Evolutionary conservation across 2,888 invertebrate genomes (phyloP).

Genomic region (Volucella bombylans): DNA sequence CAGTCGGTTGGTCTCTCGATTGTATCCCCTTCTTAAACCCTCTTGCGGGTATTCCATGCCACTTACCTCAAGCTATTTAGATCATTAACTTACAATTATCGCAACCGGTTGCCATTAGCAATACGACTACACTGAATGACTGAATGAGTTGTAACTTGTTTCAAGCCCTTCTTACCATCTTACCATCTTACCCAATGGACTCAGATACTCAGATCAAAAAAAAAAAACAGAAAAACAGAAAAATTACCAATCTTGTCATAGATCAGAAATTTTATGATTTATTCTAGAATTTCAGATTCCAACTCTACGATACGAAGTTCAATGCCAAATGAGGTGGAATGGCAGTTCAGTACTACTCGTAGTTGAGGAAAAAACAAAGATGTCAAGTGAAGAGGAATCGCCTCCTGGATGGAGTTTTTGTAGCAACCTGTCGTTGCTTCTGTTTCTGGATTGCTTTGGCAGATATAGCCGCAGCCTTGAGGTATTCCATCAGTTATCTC

Average conservation of each 20-base stretch:
- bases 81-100: conserved; percentile 70
- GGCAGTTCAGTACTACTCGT: too few relatives aligned
- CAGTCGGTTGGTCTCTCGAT: conserved; percentile 61
- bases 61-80: conserved; percentile 67
- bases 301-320: conserved; percentile 55
- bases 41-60: conserved; percentile 28
- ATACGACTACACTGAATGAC: not conserved
- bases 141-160: conserved; percentile 67
- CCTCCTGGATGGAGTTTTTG: conserved; percentile 16
- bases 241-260: conserved; percentile 62
- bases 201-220: not conserved
- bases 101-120: conserved; percentile 60
- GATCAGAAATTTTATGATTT: conserved; percentile 73
- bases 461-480: conserved; percentile 48
- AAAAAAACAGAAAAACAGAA: not conserved
- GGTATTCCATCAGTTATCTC: conserved; percentile 63
- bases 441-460: not conserved
- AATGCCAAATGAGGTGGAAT: conserved; percentile 30
- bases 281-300: conserved; percentile 64
- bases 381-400: not conserved
- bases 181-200: not conserved
- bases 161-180: conserved; percentile 16
- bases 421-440: conserved; percentile 39
- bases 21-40: conserved; percentile 5
- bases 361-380: not conserved